These are phyloP conservation scores for Argyra leucocephala DNA, from an alignment of 2,888 invertebrate species.

Conservation along the genomic window DNA sequence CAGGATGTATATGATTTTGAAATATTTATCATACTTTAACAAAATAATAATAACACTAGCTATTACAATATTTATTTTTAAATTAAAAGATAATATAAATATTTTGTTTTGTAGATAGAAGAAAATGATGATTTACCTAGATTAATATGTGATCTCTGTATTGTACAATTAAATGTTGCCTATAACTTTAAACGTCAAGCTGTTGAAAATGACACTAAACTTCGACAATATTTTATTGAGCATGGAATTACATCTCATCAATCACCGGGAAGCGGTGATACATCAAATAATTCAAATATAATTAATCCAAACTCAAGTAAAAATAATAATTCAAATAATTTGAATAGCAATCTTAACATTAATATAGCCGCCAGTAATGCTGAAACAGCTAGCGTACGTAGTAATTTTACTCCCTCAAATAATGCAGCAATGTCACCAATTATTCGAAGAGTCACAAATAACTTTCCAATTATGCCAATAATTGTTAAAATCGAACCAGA, in stretches of 20 bases:
- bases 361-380: background rate
- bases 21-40: no score
- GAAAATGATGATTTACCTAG: conserved; percentile 26
- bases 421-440: background rate
- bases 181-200: conserved; percentile 26
- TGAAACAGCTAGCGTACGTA: conserved; percentile 2
- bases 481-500: conserved; percentile 20
- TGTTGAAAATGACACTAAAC: conserved; percentile 24
- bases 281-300: conserved; percentile 8
- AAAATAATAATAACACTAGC: no score
- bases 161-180: conserved; percentile 26
- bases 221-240: conserved; percentile 26
- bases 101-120: conserved; percentile 22
- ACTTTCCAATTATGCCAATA: conserved; percentile 18
- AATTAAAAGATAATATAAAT: no score
- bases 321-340: background rate
- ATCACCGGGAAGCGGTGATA: conserved; percentile 8
- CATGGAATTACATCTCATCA: conserved; percentile 20
- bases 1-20: no score
- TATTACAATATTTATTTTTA: conserved; percentile 11
- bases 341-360: background rate
- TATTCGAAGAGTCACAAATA: background rate
- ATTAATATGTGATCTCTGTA: conserved; percentile 25
- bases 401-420: conserved; percentile 10
- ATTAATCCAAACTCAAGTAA: background rate